Evolutionary conservation across 1,140 invertebrate genomes (phyloP), one percentile per base, ranked within the genome.

Genomic region (Drosophila trapezifrons): DNA sequence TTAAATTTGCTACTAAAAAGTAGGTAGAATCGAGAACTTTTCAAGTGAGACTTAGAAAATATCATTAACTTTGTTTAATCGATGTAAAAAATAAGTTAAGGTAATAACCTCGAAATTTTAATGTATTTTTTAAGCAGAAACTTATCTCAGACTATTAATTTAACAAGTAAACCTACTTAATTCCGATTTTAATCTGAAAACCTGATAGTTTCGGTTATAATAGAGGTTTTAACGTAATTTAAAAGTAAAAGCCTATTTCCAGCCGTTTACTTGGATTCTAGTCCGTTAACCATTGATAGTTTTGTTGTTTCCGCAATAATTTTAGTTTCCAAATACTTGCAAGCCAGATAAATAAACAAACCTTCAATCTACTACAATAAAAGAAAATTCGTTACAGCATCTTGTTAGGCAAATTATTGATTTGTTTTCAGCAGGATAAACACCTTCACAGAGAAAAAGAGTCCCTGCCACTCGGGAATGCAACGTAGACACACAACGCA

Each of bases 401-500:
- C 8, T 15, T 25, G 3, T 4, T 43, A 2, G 8, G 29, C 8
- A 32, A 32, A 27, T 27, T 32, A 32, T 32, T 32, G 3, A 35
- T 3, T 12, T 3, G 22, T 22, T 22, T 4, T 43, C 20, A 6
- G 2, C 18, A 43, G 13, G 1, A 15, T 25, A 32, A 49, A 32
- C 38, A 42, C 6, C 12, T 18, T 8, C 1, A 6, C 22, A 27
- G 13, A 18, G 6, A 9, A 3, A 7, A 3, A 2, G 27, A 29
- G 9, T 10, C 29, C 27, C 17, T 51, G 27, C 3, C 15, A 18
- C 10, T 32, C 6, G 6, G 6, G 4, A 35, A 35, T 52, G 29
- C 49, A 52, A 52, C 49, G 49, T 52, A 52, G 27, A 35, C 49
- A 35, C 27, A 29, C 9, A 4, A 13, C 49, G 5, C n/a, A 18